Percentiles rank a stretch among this genome's conserved stretches.
Evolutionary conservation across 1,140 invertebrate species (phyloP).

Genomic region (Euura lappo): DNA sequence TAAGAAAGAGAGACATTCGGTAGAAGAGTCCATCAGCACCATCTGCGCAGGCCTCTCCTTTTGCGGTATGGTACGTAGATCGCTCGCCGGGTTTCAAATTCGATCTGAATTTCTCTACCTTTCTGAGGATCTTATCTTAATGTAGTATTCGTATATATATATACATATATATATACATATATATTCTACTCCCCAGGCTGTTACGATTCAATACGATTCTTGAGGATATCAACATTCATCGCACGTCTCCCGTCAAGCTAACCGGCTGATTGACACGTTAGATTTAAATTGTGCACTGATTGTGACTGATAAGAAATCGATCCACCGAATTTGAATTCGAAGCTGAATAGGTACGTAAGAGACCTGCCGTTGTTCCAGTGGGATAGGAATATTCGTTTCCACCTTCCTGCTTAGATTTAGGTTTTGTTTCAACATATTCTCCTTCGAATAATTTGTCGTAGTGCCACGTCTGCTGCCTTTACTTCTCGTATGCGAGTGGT

Average conservation of each 20-base stretch:
- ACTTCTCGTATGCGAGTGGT: too few species aligned
- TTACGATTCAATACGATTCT: neutral
- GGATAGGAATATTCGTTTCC: neutral
- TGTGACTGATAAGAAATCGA: neutral
- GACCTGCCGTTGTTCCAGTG: too few species aligned
- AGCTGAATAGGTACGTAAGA: neutral
- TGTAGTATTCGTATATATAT: neutral
- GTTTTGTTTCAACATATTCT: neutral
- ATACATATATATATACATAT: neutral
- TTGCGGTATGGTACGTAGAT: too few species aligned
- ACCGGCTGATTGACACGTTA: neutral
- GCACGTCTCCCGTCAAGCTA: neutral
- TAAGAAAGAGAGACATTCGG: too few species aligned
- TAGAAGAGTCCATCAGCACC: too few species aligned
- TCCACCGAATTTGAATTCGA: neutral
- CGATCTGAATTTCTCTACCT: neutral
- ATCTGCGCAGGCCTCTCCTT: too few species aligned
- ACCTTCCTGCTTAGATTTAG: neutral
- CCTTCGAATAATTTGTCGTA: neutral
- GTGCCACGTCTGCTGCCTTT: neutral
- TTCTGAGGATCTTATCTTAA: neutral
- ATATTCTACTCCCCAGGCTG: neutral
- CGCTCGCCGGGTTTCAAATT: neutral
- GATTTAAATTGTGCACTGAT: neutral
- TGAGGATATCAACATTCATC: conserved; percentile 3